phyloP scores from a whole-genome alignment of 2,888 invertebrate genomes.

The Furcula furcula region DNA sequence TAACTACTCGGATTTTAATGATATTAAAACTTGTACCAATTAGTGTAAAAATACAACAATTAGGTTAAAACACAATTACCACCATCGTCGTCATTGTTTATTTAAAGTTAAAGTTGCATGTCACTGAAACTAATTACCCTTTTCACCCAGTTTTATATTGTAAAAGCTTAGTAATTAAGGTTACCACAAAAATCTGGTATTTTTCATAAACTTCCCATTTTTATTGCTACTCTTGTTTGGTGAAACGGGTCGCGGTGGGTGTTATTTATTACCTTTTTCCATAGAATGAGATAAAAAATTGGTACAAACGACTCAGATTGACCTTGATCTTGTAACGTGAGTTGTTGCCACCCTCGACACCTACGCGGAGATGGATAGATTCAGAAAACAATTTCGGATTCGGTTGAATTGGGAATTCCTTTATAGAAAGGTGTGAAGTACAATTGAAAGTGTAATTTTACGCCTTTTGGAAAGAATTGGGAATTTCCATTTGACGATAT shows the following conservation, averaged over 20 bases:
- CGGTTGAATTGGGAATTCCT: slow-evolving; percentile 12
- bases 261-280: slow-evolving; percentile 10
- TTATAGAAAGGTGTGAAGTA: slow-evolving; percentile 13
- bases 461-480: no score
- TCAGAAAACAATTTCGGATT: slow-evolving; percentile 18
- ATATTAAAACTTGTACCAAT: no score
- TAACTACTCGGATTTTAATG: no score
- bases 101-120: neutral
- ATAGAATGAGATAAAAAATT: slow-evolving; percentile 24
- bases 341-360: slow-evolving; percentile 17
- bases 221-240: slow-evolving; percentile 2
- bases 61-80: no score
- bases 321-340: slow-evolving; percentile 38
- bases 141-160: slow-evolving; percentile 1
- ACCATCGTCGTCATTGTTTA: no score
- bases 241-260: slow-evolving; percentile 8
- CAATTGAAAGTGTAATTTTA: slow-evolving; percentile 4
- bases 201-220: slow-evolving; percentile 3
- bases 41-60: no score
- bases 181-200: neutral
- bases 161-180: slow-evolving; percentile 1
- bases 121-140: neutral
- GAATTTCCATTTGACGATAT: no score
- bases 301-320: slow-evolving; percentile 3
- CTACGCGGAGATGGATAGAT: slow-evolving; percentile 21